Evolutionary conservation across 2,797 vertebrate genomes (phyloP).

Genomic region (Bovichtus variegatus): DNA sequence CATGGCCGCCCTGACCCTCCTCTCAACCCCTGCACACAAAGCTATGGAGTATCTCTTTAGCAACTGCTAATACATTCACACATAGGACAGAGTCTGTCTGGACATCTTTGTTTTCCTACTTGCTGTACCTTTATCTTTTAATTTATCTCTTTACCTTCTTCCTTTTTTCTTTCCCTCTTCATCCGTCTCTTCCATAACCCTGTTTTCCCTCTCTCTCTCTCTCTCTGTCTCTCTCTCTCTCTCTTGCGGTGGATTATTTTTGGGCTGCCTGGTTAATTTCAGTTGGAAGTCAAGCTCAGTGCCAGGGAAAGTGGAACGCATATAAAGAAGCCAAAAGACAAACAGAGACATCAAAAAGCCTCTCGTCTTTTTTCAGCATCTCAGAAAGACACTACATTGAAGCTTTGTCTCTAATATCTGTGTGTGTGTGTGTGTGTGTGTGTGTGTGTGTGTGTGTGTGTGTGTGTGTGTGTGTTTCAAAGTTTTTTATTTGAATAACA

Average conservation of each 20-base stretch:
- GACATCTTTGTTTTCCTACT: conserved; percentile 16
- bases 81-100: conserved; percentile 18
- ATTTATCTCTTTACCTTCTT: conserved; percentile 4
- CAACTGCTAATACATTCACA: conserved; percentile 41
- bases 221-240: conserved; percentile 34
- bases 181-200: conserved; percentile 19
- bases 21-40: conserved; percentile 6
- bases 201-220: background rate
- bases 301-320: conserved; percentile 80
- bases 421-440: background rate
- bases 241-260: conserved; percentile 77
- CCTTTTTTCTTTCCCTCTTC: background rate
- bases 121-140: conserved; percentile 28
- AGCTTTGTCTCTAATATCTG: conserved; percentile 33
- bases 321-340: conserved; percentile 73
- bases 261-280: conserved; percentile 80
- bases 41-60: conserved; percentile 19
- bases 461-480: background rate
- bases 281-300: conserved; percentile 77
- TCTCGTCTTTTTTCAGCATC: conserved; percentile 60
- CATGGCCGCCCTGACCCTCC: background rate
- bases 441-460: background rate
- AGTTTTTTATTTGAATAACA: conserved; percentile 20
- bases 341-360: conserved; percentile 75
- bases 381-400: conserved; percentile 52